Base-by-base conservation (phyloP, 2,888 invertebrate genomes). In the Horisme vitalbata region DNA sequence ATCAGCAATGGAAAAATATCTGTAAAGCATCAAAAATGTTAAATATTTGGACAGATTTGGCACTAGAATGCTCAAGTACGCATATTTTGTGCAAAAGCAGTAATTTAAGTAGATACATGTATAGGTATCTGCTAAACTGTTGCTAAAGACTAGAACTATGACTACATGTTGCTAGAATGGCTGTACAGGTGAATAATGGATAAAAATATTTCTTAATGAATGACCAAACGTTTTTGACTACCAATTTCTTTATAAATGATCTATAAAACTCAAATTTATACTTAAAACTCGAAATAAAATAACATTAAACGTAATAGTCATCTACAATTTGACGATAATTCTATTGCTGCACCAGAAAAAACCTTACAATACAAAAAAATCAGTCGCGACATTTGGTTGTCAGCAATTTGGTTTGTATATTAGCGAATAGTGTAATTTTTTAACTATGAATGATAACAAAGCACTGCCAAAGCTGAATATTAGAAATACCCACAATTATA, bases 381-480 rank as follows among this genome's bases (percentile, higher is more conserved):
- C 52, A 54, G 54, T 31, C 18, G 14, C 24, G 35, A 48, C 47
- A 55, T 54, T 51, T 54, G 53, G 52, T 50, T 45, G 31, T 46
- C 52, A 49, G 45, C 41, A 55, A 45, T 54, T 53, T 55, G 47
- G 37, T 45, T 46, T 28, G 35, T 27, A 49, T 45, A 30, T 15
- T 43, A 49, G 30, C 41, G 41, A 32, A 49, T 15, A 35, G 41
- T 35, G 23, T 36, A 24, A 21, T 5, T 26, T 41, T 24, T 15
- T 13, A 31, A 13, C 7, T n/a, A 18, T 18, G 18, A 2, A 18
- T 15, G 18, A 18, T 18, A 21, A 20, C 33, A 23, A 37, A 34
- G 23, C 12, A 48, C 13, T 27, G 15, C 3, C 15, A 35, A n/a
- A 18, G 13, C 18, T 45, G 21, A 46, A 28, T 34, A 50, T 53